phyloP scores from a whole-genome alignment of 2,797 vertebrate genomes.

The Notamacropus eugenii region DNA sequence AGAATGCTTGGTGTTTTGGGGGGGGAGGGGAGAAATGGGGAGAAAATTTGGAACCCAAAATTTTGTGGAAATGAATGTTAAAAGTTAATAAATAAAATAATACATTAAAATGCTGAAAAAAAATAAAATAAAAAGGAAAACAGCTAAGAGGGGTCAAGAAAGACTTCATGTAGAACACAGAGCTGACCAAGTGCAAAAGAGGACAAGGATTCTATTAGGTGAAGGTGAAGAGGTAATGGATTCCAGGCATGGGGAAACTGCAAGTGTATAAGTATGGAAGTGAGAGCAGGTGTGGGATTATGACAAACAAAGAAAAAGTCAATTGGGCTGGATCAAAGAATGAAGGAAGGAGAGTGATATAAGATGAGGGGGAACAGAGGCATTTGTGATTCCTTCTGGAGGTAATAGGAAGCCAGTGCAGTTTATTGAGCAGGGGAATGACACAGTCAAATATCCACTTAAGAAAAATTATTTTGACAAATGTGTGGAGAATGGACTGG shows the following conservation, averaged over 20 bases:
- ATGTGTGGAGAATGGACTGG: not conserved
- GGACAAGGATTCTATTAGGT: not conserved
- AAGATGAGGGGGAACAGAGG: not conserved
- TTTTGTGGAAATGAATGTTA: no score
- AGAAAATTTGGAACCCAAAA: no score
- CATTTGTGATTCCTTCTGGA: not conserved
- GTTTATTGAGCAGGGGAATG: not conserved
- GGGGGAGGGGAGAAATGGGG: no score
- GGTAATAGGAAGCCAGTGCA: not conserved
- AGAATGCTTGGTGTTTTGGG: no score
- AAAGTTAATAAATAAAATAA: no score
- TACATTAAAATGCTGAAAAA: no score
- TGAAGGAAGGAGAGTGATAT: not conserved
- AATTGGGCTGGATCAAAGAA: not conserved
- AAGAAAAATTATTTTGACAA: not conserved
- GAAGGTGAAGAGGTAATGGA: not conserved
- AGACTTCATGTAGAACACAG: not conserved
- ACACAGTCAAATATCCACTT: not conserved
- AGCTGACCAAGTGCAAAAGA: not conserved
- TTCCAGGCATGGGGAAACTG: not conserved
- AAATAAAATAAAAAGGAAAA: not conserved
- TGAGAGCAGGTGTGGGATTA: not conserved
- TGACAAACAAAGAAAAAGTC: not conserved
- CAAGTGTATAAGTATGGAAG: not conserved
- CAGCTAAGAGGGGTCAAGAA: not conserved